These are phyloP conservation scores for Microtus oregoni DNA, from an alignment of 2,113 vertebrate genomes.

Conservation along the genomic window DNA sequence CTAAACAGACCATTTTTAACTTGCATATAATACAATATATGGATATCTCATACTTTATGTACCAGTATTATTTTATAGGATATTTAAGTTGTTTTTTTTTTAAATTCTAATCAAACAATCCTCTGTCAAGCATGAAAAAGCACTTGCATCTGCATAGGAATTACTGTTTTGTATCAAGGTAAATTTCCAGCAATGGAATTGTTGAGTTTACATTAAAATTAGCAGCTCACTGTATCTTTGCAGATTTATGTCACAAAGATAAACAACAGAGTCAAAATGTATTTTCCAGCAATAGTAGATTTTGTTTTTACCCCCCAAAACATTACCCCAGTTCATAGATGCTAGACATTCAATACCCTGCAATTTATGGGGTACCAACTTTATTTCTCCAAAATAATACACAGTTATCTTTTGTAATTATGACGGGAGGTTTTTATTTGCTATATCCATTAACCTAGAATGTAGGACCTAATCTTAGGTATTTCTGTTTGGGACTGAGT, in stretches of 20 bases:
- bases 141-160: background rate
- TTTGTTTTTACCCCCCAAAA: background rate
- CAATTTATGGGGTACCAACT: background rate
- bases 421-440: background rate
- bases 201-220: background rate
- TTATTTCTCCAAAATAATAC: background rate
- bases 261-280: background rate
- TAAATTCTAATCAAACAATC: background rate
- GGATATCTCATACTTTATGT: conserved; percentile 26
- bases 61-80: background rate
- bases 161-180: conserved; percentile 5
- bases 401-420: conserved; percentile 23
- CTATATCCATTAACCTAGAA: background rate
- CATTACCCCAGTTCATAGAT: background rate
- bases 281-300: background rate
- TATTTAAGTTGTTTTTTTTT: conserved; percentile 37
- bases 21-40: background rate
- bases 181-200: background rate
- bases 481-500: background rate
- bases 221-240: background rate
- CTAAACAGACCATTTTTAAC: conserved; percentile 25
- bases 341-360: background rate
- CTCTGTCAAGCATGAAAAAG: background rate
- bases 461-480: background rate
- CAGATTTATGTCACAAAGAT: background rate